phyloP scores from a whole-genome alignment of 2,797 vertebrate genomes.

The Coregonus suidteri region DNA sequence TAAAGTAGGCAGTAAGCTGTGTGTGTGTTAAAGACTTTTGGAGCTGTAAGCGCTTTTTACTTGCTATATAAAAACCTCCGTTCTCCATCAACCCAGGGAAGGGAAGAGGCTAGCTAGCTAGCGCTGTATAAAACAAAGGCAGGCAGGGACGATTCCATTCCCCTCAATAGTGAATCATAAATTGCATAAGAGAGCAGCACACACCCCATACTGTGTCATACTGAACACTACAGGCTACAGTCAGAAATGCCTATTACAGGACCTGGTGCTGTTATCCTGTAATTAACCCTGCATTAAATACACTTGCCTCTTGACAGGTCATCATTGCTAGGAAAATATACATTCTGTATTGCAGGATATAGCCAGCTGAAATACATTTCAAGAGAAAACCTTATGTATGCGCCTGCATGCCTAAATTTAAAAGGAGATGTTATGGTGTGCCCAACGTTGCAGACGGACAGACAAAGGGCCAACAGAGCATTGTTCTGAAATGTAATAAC shows the following conservation, averaged over 20 bases:
- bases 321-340: neutral
- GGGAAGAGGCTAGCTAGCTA: slow-evolving; percentile 27
- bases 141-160: neutral
- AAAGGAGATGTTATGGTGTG: too few relatives aligned
- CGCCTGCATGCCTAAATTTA: too few relatives aligned
- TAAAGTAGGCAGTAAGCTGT: neutral
- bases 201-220: neutral
- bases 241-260: neutral
- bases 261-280: neutral
- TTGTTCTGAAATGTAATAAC: neutral
- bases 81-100: slow-evolving; percentile 57
- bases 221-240: slow-evolving; percentile 1
- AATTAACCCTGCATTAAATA: neutral
- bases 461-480: neutral
- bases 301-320: neutral
- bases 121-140: neutral
- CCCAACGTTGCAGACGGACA: too few relatives aligned
- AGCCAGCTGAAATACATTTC: too few relatives aligned
- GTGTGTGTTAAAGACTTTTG: neutral
- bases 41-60: slow-evolving; percentile 64
- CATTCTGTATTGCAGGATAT: too few relatives aligned
- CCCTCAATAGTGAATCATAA: slow-evolving; percentile 4
- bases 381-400: too few relatives aligned
- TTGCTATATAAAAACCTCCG: slow-evolving; percentile 48
- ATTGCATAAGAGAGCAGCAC: neutral